Conservation (phyloP, 2,113 vertebrate genomes). For the Saccopteryx bilineata region DNA sequence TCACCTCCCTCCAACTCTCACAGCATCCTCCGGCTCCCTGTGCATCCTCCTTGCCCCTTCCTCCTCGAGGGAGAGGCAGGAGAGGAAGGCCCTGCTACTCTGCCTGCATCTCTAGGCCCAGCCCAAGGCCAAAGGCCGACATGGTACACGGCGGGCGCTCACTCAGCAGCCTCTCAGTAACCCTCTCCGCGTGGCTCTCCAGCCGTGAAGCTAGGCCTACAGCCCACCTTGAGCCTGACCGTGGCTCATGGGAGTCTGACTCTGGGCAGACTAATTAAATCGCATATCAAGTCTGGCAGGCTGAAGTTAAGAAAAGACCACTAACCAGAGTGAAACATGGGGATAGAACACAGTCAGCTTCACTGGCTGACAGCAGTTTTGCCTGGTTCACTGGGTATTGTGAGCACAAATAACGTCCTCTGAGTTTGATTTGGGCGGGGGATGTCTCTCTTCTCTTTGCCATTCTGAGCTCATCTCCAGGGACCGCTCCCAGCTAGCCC, state of each 20-base stretch:
- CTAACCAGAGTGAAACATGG: not conserved
- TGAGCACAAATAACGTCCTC: not conserved
- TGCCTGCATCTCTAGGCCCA: not conserved
- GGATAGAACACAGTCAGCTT: not conserved
- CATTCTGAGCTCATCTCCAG: not conserved
- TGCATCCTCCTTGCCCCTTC: not conserved
- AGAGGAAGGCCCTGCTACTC: not conserved
- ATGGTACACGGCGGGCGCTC: not conserved
- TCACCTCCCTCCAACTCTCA: not conserved
- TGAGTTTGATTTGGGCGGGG: not conserved
- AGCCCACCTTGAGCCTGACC: not conserved
- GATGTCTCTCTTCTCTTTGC: not conserved
- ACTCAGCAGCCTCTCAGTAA: not conserved
- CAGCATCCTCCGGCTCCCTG: not conserved
- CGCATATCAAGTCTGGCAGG: not conserved
- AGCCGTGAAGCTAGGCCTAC: not conserved
- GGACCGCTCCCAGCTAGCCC: not conserved
- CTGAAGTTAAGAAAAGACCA: not conserved
- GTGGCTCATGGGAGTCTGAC: not conserved
- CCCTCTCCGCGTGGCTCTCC: not conserved
- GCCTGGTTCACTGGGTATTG: not conserved
- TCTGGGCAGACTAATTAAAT: not conserved
- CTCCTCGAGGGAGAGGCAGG: not conserved
- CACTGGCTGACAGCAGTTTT: fast-evolving
- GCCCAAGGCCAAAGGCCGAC: too few relatives aligned